A percentile compares a stretch with the other conserved stretches of the same genome.
Evolutionary conservation across 2,888 invertebrate genomes (phyloP).

Genomic region (Phyllotreta striolata): DNA sequence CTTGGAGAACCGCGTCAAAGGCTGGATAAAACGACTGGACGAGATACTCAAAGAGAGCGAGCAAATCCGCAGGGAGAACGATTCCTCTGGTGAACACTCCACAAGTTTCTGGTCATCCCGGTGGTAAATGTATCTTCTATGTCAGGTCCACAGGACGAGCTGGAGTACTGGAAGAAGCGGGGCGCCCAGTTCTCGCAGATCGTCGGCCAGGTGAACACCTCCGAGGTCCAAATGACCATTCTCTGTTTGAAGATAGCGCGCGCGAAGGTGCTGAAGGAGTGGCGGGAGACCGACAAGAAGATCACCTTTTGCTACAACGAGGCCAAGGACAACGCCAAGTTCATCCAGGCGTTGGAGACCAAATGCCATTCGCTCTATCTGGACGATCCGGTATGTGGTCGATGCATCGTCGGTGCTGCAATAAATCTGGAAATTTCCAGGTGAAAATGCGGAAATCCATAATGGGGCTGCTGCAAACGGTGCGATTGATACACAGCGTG

Average conservation of each 20-base stretch:
- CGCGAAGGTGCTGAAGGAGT: slow-evolving; percentile 80
- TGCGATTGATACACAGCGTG: slow-evolving; percentile 91
- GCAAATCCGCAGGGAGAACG: slow-evolving; percentile 89
- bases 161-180: slow-evolving; percentile 95
- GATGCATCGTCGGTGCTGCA: too few relatives aligned
- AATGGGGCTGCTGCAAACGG: slow-evolving; percentile 88
- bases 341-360: slow-evolving; percentile 91
- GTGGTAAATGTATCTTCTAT: slow-evolving; percentile 15
- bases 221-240: slow-evolving; percentile 80
- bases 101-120: background rate
- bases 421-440: slow-evolving; percentile 56
- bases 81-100: slow-evolving; percentile 68
- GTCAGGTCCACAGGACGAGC: slow-evolving; percentile 89
- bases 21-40: slow-evolving; percentile 82
- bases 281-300: slow-evolving; percentile 87
- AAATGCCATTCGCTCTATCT: slow-evolving; percentile 93
- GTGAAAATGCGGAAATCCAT: slow-evolving; percentile 90
- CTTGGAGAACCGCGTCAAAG: slow-evolving; percentile 77
- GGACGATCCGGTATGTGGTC: slow-evolving; percentile 87
- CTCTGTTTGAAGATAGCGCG: slow-evolving; percentile 78
- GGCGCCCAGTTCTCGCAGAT: slow-evolving; percentile 93
- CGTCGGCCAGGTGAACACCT: slow-evolving; percentile 75
- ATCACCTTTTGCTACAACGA: slow-evolving; percentile 96
- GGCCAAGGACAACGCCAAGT: slow-evolving; percentile 95
- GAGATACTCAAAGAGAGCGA: slow-evolving; percentile 91